phyloP scores from a whole-genome alignment of 2,797 vertebrate species.

The Sebastes nivosus region DNA sequence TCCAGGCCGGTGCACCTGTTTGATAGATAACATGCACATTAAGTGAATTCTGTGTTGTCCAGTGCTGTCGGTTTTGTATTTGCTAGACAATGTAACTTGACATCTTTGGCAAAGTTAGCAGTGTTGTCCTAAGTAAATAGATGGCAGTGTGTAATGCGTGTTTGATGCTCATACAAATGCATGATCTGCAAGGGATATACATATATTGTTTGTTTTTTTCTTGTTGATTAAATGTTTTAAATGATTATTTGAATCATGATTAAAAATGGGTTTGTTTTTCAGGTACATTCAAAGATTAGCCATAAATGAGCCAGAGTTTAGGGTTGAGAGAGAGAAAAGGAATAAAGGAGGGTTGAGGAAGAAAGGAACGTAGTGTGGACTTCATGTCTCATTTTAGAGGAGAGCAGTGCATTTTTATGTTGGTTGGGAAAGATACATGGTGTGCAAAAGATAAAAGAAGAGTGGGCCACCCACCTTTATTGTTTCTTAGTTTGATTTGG shows the following conservation, averaged over 20 bases:
- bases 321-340: not conserved
- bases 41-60: slow-evolving; percentile 1
- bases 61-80: not conserved
- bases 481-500: slow-evolving; percentile 60
- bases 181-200: not conserved
- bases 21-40: slow-evolving; percentile 37
- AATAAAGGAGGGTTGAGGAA: not conserved
- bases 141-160: not conserved
- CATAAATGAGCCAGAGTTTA: not conserved
- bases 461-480: slow-evolving; percentile 56
- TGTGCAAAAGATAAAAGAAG: slow-evolving; percentile 40
- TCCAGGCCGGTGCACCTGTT: slow-evolving; percentile 35
- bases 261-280: not conserved
- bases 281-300: not conserved
- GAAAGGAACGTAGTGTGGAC: not conserved
- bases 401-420: slow-evolving; percentile 14
- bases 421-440: slow-evolving; percentile 15
- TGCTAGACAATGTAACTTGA: not conserved
- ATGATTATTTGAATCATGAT: not conserved
- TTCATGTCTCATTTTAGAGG: not conserved
- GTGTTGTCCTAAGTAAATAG: not conserved
- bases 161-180: slow-evolving; percentile 2
- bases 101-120: not conserved
- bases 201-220: not conserved
- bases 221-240: not conserved